These are phyloP conservation scores for Polydrusus tereticollis DNA, from an alignment of 2,888 invertebrate genomes.

Conservation along the genomic window DNA sequence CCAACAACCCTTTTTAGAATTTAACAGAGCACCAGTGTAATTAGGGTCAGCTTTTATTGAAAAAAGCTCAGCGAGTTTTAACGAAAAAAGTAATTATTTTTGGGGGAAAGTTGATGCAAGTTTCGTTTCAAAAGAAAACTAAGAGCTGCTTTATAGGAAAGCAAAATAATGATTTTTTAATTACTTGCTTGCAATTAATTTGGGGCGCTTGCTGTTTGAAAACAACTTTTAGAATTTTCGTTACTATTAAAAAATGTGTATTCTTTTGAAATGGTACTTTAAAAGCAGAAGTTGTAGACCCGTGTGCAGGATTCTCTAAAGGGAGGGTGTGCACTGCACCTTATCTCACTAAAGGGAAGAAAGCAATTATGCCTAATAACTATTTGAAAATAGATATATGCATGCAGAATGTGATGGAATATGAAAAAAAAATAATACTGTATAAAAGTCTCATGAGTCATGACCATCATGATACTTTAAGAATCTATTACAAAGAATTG, in stretches of 20 bases:
- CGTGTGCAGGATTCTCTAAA: too few species aligned
- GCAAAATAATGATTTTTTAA: not conserved
- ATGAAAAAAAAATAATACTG: too few species aligned
- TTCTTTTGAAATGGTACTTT: not conserved
- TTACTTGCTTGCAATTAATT: not conserved
- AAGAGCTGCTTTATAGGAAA: not conserved
- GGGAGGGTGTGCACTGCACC: too few species aligned
- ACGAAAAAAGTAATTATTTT: not conserved
- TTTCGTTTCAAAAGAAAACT: not conserved
- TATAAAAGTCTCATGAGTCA: too few species aligned
- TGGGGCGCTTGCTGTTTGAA: not conserved
- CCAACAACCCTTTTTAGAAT: not conserved
- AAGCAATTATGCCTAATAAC: too few species aligned
- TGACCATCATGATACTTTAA: too few species aligned
- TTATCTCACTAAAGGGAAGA: too few species aligned
- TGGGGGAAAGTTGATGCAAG: not conserved
- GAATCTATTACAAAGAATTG: too few species aligned
- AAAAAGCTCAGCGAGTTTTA: not conserved
- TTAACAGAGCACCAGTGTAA: not conserved
- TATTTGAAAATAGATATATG: too few species aligned
- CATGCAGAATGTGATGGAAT: too few species aligned
- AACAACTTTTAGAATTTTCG: not conserved
- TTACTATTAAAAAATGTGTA: not conserved
- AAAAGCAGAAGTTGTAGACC: too few species aligned
- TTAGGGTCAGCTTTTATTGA: conserved; percentile 22